Percentiles rank a stretch among this genome's conserved stretches.
phyloP scores from a whole-genome alignment of 2,797 vertebrate genomes.

The Parauchenoglanis punctatus region DNA sequence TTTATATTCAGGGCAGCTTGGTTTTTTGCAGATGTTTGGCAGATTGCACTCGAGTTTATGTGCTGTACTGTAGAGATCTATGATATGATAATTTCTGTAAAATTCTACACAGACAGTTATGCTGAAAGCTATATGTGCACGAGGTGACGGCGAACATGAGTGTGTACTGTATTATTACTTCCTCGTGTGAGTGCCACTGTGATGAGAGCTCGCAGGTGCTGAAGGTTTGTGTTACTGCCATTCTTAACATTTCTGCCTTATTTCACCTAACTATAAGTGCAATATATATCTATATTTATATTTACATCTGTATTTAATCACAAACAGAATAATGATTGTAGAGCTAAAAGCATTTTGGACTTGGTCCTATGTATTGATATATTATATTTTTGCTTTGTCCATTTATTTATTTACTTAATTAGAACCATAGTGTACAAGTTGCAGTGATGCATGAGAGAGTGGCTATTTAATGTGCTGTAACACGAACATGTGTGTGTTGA shows the following conservation, averaged over 20 bases:
- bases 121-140: conserved; percentile 21
- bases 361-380: conserved; percentile 13
- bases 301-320: conserved; percentile 32
- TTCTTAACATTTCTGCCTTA: conserved; percentile 56
- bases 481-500: conserved; percentile 31
- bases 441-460: conserved; percentile 35
- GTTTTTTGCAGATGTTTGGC: background rate
- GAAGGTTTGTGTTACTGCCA: conserved; percentile 61
- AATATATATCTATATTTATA: conserved; percentile 60
- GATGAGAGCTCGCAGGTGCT: conserved; percentile 7
- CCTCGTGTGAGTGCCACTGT: conserved; percentile 28
- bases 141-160: background rate
- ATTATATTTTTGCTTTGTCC: background rate
- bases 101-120: background rate
- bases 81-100: background rate
- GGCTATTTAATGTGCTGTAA: conserved; percentile 19
- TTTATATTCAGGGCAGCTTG: background rate
- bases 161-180: background rate
- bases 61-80: background rate
- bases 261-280: conserved; percentile 67
- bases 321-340: conserved; percentile 28
- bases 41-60: background rate
- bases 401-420: background rate
- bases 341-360: conserved; percentile 3
- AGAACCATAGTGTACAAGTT: background rate